Conservation (phyloP, 92 coral and sea anemone genomes). For the Siderastrea siderea region DNA sequence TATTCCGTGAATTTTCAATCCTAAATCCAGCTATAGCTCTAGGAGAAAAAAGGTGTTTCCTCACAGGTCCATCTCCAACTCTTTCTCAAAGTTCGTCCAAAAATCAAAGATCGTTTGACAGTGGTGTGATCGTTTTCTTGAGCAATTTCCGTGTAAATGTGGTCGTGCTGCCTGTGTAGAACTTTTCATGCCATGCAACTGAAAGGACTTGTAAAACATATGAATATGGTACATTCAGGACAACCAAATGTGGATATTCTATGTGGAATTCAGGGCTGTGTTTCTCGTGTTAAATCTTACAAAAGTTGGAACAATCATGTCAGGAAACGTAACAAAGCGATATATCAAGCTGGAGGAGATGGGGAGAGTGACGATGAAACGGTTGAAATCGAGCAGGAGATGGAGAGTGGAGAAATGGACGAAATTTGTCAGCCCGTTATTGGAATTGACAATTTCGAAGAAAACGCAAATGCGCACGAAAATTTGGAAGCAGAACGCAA, state of each 20-base stretch:
- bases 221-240: not conserved
- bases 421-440: no score
- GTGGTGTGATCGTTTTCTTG: no score
- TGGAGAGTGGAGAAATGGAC: no score
- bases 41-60: no score
- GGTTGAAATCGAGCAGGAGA: no score
- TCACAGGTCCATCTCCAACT: no score
- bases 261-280: not conserved
- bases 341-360: not conserved
- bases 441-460: not conserved
- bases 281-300: not conserved
- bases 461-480: not conserved
- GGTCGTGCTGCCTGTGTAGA: not conserved
- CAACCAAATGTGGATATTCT: not conserved
- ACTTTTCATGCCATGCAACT: not conserved
- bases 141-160: not conserved
- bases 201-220: not conserved
- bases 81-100: no score
- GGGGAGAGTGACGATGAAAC: no score
- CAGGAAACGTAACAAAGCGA: not conserved
- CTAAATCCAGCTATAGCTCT: no score
- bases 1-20: no score
- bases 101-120: no score
- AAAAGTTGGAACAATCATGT: not conserved
- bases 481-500: not conserved